A percentile compares a stretch with the other conserved stretches of the same genome.
Conservation (phyloP, 2,797 vertebrate genomes). For the Poecilia velifera region DNA sequence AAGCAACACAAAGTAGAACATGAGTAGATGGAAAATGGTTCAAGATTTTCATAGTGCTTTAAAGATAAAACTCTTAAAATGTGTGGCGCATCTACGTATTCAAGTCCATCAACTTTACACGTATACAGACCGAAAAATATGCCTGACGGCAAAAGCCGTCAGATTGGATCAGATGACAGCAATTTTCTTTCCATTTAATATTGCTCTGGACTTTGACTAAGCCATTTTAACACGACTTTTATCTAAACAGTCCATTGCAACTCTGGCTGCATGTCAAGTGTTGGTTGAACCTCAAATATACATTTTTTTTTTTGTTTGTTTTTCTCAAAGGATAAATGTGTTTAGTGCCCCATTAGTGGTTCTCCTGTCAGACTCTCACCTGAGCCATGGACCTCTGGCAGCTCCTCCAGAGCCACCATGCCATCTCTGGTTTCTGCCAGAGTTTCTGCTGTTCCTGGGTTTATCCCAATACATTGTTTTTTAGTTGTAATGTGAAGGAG, state of each 20-base stretch:
- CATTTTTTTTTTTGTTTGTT: no score
- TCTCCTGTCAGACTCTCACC: not conserved
- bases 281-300: not conserved
- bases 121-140: not conserved
- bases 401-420: not conserved
- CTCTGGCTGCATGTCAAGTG: not conserved
- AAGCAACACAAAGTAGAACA: not conserved
- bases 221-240: not conserved
- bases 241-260: not conserved
- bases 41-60: not conserved
- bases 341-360: not conserved
- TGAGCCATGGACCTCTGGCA: not conserved
- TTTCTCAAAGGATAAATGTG: not conserved
- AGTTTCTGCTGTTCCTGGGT: not conserved
- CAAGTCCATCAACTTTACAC: not conserved
- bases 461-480: not conserved
- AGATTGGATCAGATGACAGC: not conserved
- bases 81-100: no score
- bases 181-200: not conserved
- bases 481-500: not conserved
- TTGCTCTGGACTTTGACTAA: not conserved
- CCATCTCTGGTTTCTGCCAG: not conserved
- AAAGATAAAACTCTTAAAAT: not conserved
- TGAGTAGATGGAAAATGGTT: not conserved
- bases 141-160: not conserved